Conservation (phyloP, 2,113 vertebrate genomes). For the Ctenodactylus gundi region DNA sequence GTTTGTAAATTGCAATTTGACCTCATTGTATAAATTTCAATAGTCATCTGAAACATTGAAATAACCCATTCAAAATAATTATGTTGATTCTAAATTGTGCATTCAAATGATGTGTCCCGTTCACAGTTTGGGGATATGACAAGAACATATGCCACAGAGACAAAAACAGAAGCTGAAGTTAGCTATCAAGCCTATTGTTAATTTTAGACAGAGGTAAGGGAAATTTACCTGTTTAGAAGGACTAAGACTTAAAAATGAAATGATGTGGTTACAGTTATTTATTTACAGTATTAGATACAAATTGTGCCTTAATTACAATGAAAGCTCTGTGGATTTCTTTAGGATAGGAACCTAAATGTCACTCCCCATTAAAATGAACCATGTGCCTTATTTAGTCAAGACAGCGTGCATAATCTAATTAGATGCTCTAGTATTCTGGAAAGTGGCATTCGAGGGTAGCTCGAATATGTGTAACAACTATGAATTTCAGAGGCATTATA, state of each 20-base stretch:
- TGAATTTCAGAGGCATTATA: neutral
- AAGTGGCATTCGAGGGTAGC: neutral
- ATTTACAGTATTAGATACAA: conserved; percentile 48
- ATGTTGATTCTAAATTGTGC: conserved; percentile 69
- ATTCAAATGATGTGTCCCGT: conserved; percentile 59
- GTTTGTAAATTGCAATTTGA: conserved; percentile 71
- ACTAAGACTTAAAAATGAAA: conserved; percentile 38
- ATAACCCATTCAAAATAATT: conserved; percentile 67
- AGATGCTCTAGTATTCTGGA: conserved; percentile 55
- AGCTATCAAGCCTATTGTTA: neutral
- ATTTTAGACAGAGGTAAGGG: conserved; percentile 39
- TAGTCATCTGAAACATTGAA: conserved; percentile 65
- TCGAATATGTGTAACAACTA: neutral
- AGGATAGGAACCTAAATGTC: conserved; percentile 59
- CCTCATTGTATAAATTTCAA: conserved; percentile 69
- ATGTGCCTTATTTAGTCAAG: conserved; percentile 66
- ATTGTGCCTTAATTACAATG: conserved; percentile 52
- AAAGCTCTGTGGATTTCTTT: conserved; percentile 57
- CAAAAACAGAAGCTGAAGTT: conserved; percentile 44
- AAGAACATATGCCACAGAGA: conserved; percentile 1
- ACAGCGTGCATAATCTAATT: conserved; percentile 67
- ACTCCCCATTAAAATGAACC: conserved; percentile 57
- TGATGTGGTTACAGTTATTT: neutral
- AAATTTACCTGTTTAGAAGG: neutral
- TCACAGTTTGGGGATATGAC: conserved; percentile 41